phyloP scores from a whole-genome alignment of 2,113 vertebrate species.

The Trinectes maculatus region DNA sequence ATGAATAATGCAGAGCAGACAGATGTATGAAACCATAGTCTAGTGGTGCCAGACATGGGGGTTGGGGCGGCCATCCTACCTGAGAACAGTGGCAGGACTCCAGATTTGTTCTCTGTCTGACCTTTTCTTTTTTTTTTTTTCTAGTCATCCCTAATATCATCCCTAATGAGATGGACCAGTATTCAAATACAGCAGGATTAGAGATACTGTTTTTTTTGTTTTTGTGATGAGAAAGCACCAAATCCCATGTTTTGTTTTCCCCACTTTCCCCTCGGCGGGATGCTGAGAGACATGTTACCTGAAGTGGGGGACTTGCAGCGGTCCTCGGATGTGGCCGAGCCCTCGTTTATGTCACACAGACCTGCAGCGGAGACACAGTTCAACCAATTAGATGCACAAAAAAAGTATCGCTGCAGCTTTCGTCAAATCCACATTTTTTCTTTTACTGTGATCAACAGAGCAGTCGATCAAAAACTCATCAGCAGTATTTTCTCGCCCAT shows the following conservation, averaged over 20 bases:
- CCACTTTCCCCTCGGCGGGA: not conserved
- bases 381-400: not conserved
- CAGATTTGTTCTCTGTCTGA: conserved; percentile 64
- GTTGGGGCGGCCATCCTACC: conserved; percentile 47
- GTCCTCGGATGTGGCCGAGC: conserved; percentile 90
- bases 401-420: too few relatives aligned
- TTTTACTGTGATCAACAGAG: too few relatives aligned
- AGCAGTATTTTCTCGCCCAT: too few relatives aligned
- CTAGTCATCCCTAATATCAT: conserved; percentile 49
- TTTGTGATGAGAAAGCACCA: not conserved
- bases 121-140: conserved; percentile 44
- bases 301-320: conserved; percentile 98
- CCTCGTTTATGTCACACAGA: conserved; percentile 96
- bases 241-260: not conserved
- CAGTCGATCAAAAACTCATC: too few relatives aligned
- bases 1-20: conserved; percentile 64
- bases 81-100: conserved; percentile 46
- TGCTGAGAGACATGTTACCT: conserved; percentile 85
- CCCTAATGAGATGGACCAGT: conserved; percentile 62
- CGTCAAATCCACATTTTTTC: not conserved
- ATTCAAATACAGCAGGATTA: too few relatives aligned
- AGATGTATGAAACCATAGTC: conserved; percentile 52
- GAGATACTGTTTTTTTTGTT: not conserved
- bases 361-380: conserved; percentile 78
- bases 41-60: conserved; percentile 51